Evolutionary conservation across 2,888 invertebrate genomes (phyloP), one percentile per base, ranked within the genome.

Genomic region (Meghimatium bilineatum): DNA sequence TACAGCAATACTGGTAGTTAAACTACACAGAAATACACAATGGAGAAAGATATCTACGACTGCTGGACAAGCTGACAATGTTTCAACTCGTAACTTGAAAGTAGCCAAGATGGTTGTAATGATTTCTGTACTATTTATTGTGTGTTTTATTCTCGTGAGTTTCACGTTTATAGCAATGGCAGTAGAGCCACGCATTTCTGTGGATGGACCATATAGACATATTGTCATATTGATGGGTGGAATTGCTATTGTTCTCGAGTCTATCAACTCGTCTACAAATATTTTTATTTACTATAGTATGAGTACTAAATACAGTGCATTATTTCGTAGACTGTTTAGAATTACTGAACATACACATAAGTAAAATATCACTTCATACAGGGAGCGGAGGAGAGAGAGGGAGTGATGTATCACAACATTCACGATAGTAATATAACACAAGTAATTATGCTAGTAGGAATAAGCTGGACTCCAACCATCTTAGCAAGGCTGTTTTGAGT

Each of bases 261-360:
- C 78, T 10, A 60, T 29, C 6, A 78, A 78, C 26, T 78, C 78
- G 1, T 60, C 78, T 8, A 23, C 29, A 8, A 78, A 63, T 29
- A n/a, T 63, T 36, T 78, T 72, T 29, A 72, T 72, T 49, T 72
- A 72, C 12, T 72, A 72, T 72, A 12, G 44, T n/a, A 72, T 72
- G 78, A 78, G 78, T 38, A 63, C 36, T 63, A 63, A 66, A 26
- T 78, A 78, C 17, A 60, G 78, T n/a, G n/a, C n/a, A n/a, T n/a
- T n/a, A n/a, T n/a, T n/a, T n/a, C n/a, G n/a, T n/a, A n/a, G n/a
- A n/a, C n/a, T n/a, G n/a, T n/a, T n/a, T n/a, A n/a, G n/a, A n/a
- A n/a, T n/a, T n/a, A n/a, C n/a, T n/a, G n/a, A n/a, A n/a, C n/a
- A n/a, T n/a, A n/a, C n/a, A n/a, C n/a, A n/a, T n/a, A n/a, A n/a